Evolutionary conservation across 2,797 vertebrate species (phyloP).

Genomic region (Sorex maritimensis): DNA sequence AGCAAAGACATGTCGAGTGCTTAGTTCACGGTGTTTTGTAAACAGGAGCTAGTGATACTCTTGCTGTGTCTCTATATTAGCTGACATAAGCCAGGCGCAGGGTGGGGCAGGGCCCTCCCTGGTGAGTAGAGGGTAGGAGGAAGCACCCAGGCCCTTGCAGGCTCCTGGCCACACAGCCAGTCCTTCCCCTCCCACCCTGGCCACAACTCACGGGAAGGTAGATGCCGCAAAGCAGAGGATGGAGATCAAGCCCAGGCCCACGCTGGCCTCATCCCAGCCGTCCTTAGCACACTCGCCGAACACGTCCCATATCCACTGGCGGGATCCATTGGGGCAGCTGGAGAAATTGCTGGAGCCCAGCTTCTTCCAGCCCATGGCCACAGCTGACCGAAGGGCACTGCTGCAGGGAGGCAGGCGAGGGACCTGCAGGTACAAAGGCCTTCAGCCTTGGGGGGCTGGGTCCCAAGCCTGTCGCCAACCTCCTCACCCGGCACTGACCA

Average conservation of each 20-base stretch:
- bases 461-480: not conserved
- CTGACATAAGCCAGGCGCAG: not conserved
- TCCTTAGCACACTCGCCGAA: slow-evolving; percentile 95
- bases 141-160: too few relatives aligned
- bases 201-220: slow-evolving; percentile 94
- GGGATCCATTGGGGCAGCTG: slow-evolving; percentile 94
- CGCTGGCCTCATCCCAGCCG: slow-evolving; percentile 93
- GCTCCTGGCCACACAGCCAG: too few relatives aligned
- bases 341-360: slow-evolving; percentile 89
- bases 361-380: slow-evolving; percentile 74
- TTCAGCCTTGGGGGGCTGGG: not conserved
- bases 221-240: slow-evolving; percentile 96
- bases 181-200: not conserved
- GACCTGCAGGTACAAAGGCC: not conserved
- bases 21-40: not conserved
- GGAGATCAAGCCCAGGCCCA: slow-evolving; percentile 95
- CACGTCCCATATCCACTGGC: slow-evolving; percentile 93
- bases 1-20: not conserved
- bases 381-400: not conserved
- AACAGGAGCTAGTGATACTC: not conserved
- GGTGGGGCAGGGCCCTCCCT: fast-evolving
- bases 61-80: not conserved
- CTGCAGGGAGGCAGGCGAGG: not conserved
- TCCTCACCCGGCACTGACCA: too few relatives aligned
- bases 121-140: not conserved